These are phyloP conservation scores for Lordiphosa collinella DNA, from an alignment of 1,140 invertebrate species.

Conservation along the genomic window DNA sequence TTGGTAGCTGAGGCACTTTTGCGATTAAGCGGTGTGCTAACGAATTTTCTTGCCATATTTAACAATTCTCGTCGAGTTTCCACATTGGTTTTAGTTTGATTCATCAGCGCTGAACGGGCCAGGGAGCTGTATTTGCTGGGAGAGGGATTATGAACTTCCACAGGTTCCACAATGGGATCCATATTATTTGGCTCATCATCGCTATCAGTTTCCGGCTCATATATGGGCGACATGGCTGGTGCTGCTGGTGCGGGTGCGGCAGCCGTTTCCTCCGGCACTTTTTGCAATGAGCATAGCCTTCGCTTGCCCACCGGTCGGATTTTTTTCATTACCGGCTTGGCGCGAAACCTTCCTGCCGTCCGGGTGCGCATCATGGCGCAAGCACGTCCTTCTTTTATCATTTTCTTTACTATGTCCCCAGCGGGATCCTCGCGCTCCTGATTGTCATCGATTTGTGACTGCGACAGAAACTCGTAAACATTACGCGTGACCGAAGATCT, in stretches of 20 bases:
- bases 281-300: conserved; percentile 20
- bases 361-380: conserved; percentile 29
- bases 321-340: conserved; percentile 10
- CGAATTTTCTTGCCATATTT: conserved; percentile 44
- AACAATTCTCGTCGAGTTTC: conserved; percentile 39
- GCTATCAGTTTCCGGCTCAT: conserved; percentile 24
- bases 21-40: conserved; percentile 55
- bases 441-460: conserved; percentile 53
- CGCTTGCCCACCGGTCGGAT: conserved; percentile 35
- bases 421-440: conserved; percentile 43
- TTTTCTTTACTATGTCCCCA: conserved; percentile 60
- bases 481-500: conserved; percentile 45
- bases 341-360: conserved; percentile 28
- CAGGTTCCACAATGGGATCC: conserved; percentile 1
- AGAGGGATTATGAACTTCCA: conserved; percentile 19
- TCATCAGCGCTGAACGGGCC: conserved; percentile 53
- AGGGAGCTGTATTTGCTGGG: conserved; percentile 49
- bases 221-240: conserved; percentile 35
- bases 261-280: neutral
- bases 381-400: conserved; percentile 51
- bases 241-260: no score
- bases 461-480: conserved; percentile 67
- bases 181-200: neutral
- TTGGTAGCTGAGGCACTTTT: neutral
- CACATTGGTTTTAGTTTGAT: conserved; percentile 38